Conservation (phyloP, 2,113 vertebrate species). For the Pteruthius melanotis region DNA sequence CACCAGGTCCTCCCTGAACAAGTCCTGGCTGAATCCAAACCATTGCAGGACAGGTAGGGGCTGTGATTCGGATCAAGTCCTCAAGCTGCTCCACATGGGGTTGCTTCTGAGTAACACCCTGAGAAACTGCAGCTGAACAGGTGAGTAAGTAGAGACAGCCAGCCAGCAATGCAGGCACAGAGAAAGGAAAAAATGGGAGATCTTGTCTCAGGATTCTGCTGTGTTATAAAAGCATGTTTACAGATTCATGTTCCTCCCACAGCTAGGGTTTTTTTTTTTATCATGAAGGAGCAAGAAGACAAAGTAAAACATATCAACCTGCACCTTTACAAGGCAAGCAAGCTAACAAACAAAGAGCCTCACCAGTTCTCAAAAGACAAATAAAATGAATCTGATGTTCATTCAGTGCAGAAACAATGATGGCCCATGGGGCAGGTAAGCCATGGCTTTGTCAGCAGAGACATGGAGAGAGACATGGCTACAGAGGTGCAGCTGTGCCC, state of each 20-base stretch:
- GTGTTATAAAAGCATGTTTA: not conserved
- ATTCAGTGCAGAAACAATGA: not conserved
- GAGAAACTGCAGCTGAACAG: not conserved
- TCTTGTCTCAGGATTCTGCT: not conserved
- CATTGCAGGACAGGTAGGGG: not conserved
- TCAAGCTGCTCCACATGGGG: fast-evolving
- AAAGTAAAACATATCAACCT: not conserved
- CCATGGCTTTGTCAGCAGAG: not conserved
- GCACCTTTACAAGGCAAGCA: not conserved
- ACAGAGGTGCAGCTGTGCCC: not conserved
- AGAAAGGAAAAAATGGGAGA: not conserved
- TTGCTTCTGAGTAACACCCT: not conserved
- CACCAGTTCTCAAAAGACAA: not conserved
- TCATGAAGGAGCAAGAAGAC: not conserved
- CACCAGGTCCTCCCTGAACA: not conserved
- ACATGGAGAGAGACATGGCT: not conserved
- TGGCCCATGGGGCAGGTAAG: not conserved
- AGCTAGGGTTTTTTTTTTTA: not conserved
- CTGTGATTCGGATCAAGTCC: not conserved
- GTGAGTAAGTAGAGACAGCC: not conserved
- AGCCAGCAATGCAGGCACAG: not conserved
- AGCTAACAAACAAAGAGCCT: not conserved
- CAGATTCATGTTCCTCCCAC: not conserved
- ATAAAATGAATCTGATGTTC: not conserved
- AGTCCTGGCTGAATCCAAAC: not conserved